Evolutionary conservation across 2,888 invertebrate species (phyloP), one percentile per base, ranked within the genome.

Genomic region (Dasysyrphus albostriatus): DNA sequence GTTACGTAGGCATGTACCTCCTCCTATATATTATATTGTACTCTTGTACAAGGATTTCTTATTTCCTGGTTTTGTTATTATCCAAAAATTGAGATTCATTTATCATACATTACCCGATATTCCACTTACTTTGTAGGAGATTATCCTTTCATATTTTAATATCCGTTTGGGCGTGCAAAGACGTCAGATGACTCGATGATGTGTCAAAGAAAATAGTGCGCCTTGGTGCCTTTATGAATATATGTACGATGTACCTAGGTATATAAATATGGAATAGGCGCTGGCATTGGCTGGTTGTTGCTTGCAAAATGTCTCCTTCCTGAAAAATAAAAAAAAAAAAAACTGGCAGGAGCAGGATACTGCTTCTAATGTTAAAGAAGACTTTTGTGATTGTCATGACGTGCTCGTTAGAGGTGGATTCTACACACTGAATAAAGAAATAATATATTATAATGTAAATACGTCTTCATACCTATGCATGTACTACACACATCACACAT

Each of bases 71-170:
- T 72, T 82, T 82, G 82, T 87, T 87, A 78, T 82, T 87, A 72
- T 78, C 82, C 78, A 83, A 82, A 87, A 82, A 82, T 87, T 82
- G 87, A 78, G 82, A 87, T 87, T 87, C 87, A 87, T 87, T 87
- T 83, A 87, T 87, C 87, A 87, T 87, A 87, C 78, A 87, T 87
- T 87, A 87, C 87, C 87, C 87, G 87, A 82, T 82, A 87, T 87
- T 87, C 87, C 87, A 87, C 87, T 87, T 87, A 87, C 87, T 87
- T 87, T 87, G 78, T 78, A 74, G 87, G 87, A 87, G 87, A 87
- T 87, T 87, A 87, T 87, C 87, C 87, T 82, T 87, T 87, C 87
- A 87, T 78, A 87, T 87, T 87, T 87, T 87, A 87, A 87, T 87
- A 87, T 87, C 87, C 87, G 82, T 69, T 87, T 82, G 78, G 77